Conservation (phyloP, 2,888 invertebrate genomes). For the Steinernema scapterisci region DNA sequence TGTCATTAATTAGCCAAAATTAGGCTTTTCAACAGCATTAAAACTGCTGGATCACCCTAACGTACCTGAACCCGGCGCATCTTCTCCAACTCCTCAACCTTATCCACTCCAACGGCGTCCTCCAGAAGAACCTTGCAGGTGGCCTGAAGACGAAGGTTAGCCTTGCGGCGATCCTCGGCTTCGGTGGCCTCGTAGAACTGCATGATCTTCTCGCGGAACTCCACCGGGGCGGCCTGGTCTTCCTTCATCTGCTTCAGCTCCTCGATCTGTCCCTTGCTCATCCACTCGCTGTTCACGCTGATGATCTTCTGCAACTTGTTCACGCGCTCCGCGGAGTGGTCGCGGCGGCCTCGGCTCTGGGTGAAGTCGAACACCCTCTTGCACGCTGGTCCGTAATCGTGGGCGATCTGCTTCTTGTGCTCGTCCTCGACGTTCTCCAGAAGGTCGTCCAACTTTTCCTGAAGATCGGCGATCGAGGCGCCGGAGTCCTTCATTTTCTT, state of each 20-base stretch:
- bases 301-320: slow-evolving; percentile 23
- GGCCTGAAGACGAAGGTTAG: slow-evolving; percentile 30
- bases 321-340: slow-evolving; percentile 19
- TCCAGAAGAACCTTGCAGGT: slow-evolving; percentile 18
- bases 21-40: background rate
- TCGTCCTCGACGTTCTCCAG: slow-evolving; percentile 46
- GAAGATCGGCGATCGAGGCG: slow-evolving; percentile 37
- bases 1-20: background rate
- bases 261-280: background rate
- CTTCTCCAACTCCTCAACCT: slow-evolving; percentile 21
- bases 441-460: slow-evolving; percentile 43
- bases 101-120: slow-evolving; percentile 4
- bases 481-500: slow-evolving; percentile 47
- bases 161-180: slow-evolving; percentile 35
- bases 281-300: slow-evolving; percentile 22
- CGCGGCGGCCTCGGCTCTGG: background rate
- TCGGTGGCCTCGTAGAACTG: slow-evolving; percentile 38
- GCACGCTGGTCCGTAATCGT: slow-evolving; percentile 42
- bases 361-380: slow-evolving; percentile 43
- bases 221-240: slow-evolving; percentile 41
- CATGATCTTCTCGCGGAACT: slow-evolving; percentile 41
- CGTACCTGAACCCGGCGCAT: slow-evolving; percentile 11
- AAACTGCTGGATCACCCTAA: background rate
- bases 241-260: slow-evolving; percentile 36
- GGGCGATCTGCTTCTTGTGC: slow-evolving; percentile 48